A percentile compares a stretch with the other conserved stretches of the same genome.
Evolutionary conservation across 2,113 vertebrate species (phyloP).

Genomic region (Phodopus roborovskii): DNA sequence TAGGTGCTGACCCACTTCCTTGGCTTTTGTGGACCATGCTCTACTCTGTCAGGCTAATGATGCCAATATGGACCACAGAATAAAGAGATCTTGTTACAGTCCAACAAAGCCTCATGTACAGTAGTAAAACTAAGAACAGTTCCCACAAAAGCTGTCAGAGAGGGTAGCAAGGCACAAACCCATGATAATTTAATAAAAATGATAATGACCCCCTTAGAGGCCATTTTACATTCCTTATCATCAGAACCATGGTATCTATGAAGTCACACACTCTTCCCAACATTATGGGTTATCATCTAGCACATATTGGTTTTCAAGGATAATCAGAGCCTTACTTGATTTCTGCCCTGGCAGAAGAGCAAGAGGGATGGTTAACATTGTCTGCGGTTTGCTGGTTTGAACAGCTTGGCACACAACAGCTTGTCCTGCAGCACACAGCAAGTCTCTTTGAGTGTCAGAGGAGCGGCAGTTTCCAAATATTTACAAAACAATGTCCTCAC

Average conservation of each 20-base stretch:
- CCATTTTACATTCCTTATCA: neutral
- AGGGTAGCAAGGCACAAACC: neutral
- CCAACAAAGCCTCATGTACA: too few relatives aligned
- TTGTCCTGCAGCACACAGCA: neutral
- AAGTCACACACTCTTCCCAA: neutral
- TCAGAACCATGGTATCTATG: neutral
- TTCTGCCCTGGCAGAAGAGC: neutral
- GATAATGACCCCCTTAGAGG: neutral
- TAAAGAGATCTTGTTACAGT: neutral
- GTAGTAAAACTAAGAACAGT: neutral
- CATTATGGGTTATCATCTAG: neutral
- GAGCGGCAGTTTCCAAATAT: neutral
- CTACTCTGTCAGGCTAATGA: neutral
- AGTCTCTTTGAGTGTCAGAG: neutral
- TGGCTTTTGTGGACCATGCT: neutral
- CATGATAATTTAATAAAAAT: neutral
- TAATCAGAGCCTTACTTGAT: neutral
- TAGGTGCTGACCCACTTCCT: neutral
- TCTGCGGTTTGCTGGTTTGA: neutral
- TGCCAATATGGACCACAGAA: neutral
- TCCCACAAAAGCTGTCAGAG: neutral
- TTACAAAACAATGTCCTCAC: neutral
- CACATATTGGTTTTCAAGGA: constrained; percentile 35
- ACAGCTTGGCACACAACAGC: neutral
- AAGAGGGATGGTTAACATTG: neutral